Base-by-base conservation (phyloP, 2,888 invertebrate species). In the Orthonychiurus folsomi region DNA sequence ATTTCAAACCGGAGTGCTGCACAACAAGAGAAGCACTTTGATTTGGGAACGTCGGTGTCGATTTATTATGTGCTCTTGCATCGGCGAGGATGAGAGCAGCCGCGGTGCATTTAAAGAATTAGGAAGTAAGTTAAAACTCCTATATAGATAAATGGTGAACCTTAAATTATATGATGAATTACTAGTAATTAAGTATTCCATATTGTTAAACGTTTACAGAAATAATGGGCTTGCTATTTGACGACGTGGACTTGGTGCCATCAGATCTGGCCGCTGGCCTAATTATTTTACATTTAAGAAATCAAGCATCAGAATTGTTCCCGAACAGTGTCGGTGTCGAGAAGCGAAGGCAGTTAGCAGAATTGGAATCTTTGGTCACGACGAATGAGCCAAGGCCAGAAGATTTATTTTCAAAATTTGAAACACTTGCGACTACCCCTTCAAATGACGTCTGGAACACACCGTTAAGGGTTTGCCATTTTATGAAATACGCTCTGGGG, bases 211-310 rank as follows among this genome's bases (percentile, higher is more conserved):
- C 60, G 26, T 59, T 82, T 76, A 56, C 81, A 82, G 85, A 85
- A 69, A 78, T 91, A 9, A 81, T 91, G 66, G 86, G 87, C 74
- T 85, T 86, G 1, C 80, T 90, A 66, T 90, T 91, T 77, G 82
- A 91, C 73, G 88, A 89, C 68, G 86, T 89, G 5, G 91, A 93
- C 77, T 79, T 93, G 50, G 92, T 93, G 0, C 88, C 91, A 0
- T 89, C 91, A 0, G 94, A 93, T 76, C 84, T 93, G 20, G 85
- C 90, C 62, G 92, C 92, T 15, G 93, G 92, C 15, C 85, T 90
- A 73, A 85, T 93, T 24, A 81, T 93, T 21, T 81, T 93, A 2
- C 81, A 88, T 71, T 85, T 88, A 2, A 83, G 86, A 61, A 64
- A 87, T 87, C 75, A 88, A 87, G 62, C 62, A 50, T 60, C 63